phyloP scores from a whole-genome alignment of 2,797 vertebrate genomes.

The Rallus crepitans region DNA sequence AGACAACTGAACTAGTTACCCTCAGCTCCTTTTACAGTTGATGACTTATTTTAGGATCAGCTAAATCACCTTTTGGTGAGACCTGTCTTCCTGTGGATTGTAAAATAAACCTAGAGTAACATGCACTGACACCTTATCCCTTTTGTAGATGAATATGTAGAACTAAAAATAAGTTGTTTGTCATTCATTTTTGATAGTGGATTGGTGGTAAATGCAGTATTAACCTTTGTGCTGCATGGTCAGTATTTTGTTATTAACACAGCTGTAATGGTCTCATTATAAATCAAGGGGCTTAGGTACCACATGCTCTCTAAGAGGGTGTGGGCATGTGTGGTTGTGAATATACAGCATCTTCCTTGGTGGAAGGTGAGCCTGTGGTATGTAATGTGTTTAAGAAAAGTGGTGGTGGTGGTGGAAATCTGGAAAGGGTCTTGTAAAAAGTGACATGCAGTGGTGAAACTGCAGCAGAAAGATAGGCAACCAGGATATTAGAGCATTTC shows the following conservation, averaged over 20 bases:
- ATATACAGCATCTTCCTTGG: background rate
- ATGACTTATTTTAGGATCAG: background rate
- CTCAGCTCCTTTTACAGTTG: background rate
- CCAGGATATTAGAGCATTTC: background rate
- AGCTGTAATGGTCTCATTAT: background rate
- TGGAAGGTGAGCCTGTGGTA: rapidly evolving
- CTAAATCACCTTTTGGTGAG: constrained; percentile 1
- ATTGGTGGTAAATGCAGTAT: background rate
- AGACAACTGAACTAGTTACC: background rate
- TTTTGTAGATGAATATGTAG: background rate
- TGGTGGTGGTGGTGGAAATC: background rate
- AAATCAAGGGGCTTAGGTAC: background rate
- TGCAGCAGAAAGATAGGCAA: rapidly evolving
- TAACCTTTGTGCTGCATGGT: background rate
- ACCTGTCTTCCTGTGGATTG: background rate
- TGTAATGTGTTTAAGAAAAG: background rate
- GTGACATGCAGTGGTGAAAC: rapidly evolving
- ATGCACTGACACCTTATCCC: background rate
- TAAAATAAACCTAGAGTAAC: background rate
- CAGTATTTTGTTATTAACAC: background rate
- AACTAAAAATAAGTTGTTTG: constrained; percentile 1
- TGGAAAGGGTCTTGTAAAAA: background rate
- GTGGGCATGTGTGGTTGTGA: background rate
- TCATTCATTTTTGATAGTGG: background rate
- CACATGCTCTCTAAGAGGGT: background rate